Conservation (phyloP, 2,888 invertebrate species). For the Aethes cnicana region DNA sequence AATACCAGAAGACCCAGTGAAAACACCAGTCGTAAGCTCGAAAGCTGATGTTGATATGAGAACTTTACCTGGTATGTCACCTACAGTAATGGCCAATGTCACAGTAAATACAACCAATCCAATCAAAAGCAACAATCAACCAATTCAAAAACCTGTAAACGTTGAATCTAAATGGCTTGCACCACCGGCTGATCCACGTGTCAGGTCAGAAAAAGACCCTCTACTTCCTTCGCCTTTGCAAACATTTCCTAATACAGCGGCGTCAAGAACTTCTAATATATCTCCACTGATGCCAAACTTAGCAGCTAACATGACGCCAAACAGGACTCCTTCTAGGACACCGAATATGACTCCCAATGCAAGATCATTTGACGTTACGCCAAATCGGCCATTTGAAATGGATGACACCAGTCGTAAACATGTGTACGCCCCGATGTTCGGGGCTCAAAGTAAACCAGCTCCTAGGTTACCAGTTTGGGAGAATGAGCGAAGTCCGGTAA, state of each 20-base stretch:
- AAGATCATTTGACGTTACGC: constrained; percentile 54
- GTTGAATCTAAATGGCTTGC: constrained; percentile 31
- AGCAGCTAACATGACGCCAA: constrained; percentile 37
- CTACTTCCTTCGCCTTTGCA: constrained; percentile 5
- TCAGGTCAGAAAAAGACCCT: constrained; percentile 48
- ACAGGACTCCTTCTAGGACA: constrained; percentile 34
- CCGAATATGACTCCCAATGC: constrained; percentile 43
- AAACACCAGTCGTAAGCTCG: constrained; percentile 40
- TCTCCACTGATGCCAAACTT: constrained; percentile 25
- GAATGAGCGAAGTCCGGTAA: constrained; percentile 10
- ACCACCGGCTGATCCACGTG: constrained; percentile 52
- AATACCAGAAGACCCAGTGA: constrained; percentile 68
- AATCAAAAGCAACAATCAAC: constrained; percentile 17
- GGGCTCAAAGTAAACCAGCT: constrained; percentile 45
- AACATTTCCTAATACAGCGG: constrained; percentile 36
- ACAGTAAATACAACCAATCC: constrained; percentile 6
- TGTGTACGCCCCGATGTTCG: constrained; percentile 62
- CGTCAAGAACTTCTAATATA: constrained; percentile 18
- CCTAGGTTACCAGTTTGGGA: constrained; percentile 39
- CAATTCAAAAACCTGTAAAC: constrained; percentile 38
- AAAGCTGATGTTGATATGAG: constrained; percentile 69
- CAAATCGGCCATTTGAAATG: constrained; percentile 49
- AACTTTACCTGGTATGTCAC: constrained; percentile 43
- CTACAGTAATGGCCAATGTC: constrained; percentile 18
- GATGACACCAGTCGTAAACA: constrained; percentile 53